Evolutionary conservation across 2,113 vertebrate genomes (phyloP).

Genomic region (Leptocoma aspasia): DNA sequence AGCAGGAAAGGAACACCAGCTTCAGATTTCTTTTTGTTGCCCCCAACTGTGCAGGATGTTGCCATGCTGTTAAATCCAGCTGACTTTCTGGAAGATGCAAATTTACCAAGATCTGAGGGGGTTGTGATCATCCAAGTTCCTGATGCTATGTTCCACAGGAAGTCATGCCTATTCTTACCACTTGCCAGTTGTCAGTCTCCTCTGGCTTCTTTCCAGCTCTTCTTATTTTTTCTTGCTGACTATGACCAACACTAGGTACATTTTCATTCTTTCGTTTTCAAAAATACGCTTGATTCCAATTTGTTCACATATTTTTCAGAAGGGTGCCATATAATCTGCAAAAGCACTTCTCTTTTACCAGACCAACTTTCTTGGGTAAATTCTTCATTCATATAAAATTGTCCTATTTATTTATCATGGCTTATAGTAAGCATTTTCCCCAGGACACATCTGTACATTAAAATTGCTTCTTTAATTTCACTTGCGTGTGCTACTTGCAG

Average conservation of each 20-base stretch:
- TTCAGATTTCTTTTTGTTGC: conserved; percentile 55
- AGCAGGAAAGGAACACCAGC: conserved; percentile 46
- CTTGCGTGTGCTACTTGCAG: not conserved
- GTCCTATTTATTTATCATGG: not conserved
- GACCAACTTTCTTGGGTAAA: not conserved
- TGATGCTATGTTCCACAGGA: conserved; percentile 24
- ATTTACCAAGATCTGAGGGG: conserved; percentile 44
- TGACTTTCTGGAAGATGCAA: conserved; percentile 62
- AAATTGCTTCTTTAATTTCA: not conserved
- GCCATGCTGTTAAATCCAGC: conserved; percentile 61
- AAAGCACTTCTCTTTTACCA: not conserved
- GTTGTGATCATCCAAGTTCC: conserved; percentile 31
- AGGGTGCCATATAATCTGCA: not conserved
- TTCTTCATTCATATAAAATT: not conserved
- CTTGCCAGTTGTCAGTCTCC: conserved; percentile 1
- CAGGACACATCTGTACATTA: not conserved
- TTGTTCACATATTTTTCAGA: not conserved
- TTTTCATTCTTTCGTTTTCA: not conserved
- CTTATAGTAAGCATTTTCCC: not conserved
- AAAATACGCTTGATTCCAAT: not conserved
- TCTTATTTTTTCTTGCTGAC: not conserved
- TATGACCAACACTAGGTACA: not conserved
- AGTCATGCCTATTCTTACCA: not conserved
- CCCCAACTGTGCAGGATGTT: conserved; percentile 55
- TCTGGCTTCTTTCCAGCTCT: conserved; percentile 33